phyloP scores from a whole-genome alignment of 2,888 invertebrate species.

The Acanthosoma haemorrhoidale region DNA sequence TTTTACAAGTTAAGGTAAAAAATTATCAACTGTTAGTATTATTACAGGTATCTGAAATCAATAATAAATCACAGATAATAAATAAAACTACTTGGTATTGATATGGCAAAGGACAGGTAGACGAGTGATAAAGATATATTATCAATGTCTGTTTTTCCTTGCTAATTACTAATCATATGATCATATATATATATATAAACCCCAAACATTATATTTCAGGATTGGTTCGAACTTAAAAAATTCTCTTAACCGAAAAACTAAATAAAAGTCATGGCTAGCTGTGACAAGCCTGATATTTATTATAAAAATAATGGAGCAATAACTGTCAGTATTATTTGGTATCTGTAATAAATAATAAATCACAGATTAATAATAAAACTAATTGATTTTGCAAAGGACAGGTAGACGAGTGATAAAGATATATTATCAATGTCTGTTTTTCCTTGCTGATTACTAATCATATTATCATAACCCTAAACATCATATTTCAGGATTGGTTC shows the following conservation, averaged over 20 bases:
- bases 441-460: not conserved
- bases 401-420: not conserved
- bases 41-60: not conserved
- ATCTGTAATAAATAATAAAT: not conserved
- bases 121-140: not conserved
- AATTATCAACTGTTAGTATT: no score
- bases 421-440: not conserved
- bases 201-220: no score
- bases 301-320: no score
- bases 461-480: no score
- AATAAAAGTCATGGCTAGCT: no score
- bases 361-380: not conserved
- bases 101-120: constrained; percentile 24
- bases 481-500: no score
- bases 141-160: not conserved
- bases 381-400: constrained; percentile 13
- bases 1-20: no score
- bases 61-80: not conserved
- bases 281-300: no score
- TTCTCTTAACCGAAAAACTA: no score
- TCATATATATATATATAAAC: no score
- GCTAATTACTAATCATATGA: not conserved
- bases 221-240: no score
- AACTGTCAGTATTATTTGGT: no score
- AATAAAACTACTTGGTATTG: not conserved